phyloP scores from a whole-genome alignment of 2,888 invertebrate species.

The Ophion ventricosus region DNA sequence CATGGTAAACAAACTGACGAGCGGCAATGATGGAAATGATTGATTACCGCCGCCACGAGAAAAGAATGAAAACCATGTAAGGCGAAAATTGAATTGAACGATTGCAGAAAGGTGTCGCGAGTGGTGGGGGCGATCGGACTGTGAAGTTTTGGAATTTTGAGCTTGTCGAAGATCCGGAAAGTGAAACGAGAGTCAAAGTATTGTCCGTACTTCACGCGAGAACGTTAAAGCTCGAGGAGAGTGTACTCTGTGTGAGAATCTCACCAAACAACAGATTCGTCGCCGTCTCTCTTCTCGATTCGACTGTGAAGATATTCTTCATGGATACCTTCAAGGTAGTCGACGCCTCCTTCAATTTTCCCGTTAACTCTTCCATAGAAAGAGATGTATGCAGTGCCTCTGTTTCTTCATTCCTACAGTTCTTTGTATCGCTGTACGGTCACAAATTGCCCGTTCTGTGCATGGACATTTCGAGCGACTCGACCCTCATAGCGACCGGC shows the following conservation, averaged over 20 bases:
- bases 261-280: slow-evolving; percentile 94
- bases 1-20: slow-evolving; percentile 84
- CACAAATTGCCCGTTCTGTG: slow-evolving; percentile 97
- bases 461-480: slow-evolving; percentile 96
- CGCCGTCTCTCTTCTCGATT: slow-evolving; percentile 95
- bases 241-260: slow-evolving; percentile 92
- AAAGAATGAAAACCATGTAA: background rate
- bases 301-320: slow-evolving; percentile 97
- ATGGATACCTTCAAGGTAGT: slow-evolving; percentile 95
- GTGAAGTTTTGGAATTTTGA: slow-evolving; percentile 98
- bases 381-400: slow-evolving; percentile 17
- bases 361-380: background rate
- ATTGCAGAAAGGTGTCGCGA: slow-evolving; percentile 89
- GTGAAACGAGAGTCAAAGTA: slow-evolving; percentile 88
- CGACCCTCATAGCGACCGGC: slow-evolving; percentile 94
- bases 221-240: slow-evolving; percentile 94
- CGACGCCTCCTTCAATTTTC: background rate
- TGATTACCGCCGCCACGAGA: background rate
- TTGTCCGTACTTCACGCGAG: slow-evolving; percentile 91
- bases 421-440: slow-evolving; percentile 96
- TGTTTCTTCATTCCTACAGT: slow-evolving; percentile 84
- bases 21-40: background rate
- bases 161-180: slow-evolving; percentile 88
- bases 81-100: slow-evolving; percentile 43
- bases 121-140: slow-evolving; percentile 94